Percentiles rank a stretch among this genome's conserved stretches.
These are phyloP conservation scores for Stichodactyla helianthus DNA, from an alignment of 64 coral and sea anemone genomes.

Conservation along the genomic window DNA sequence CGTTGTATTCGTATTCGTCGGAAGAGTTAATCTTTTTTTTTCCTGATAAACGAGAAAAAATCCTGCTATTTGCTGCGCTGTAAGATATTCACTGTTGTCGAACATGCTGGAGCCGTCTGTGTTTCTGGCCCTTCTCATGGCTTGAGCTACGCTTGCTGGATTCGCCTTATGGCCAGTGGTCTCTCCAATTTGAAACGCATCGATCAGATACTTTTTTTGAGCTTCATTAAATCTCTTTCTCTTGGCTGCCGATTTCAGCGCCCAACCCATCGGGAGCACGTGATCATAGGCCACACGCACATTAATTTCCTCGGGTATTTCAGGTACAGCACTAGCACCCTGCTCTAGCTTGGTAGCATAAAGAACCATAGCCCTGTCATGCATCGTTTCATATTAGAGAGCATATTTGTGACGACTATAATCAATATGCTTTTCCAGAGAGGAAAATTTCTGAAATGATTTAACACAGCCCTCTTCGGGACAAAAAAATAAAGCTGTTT, in stretches of 20 bases:
- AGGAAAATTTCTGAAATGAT: no score
- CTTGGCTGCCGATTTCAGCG: no score
- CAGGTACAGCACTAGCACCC: not conserved
- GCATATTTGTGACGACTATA: no score
- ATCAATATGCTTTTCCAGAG: no score
- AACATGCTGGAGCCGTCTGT: conserved; percentile 25
- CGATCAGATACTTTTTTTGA: conserved; percentile 50
- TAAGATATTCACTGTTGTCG: not conserved
- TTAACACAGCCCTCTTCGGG: no score
- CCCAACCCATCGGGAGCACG: conserved; percentile 42
- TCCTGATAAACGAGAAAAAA: not conserved
- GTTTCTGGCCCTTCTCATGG: conserved; percentile 28
- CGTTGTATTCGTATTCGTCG: no score
- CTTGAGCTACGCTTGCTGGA: conserved; percentile 35
- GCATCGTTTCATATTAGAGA: no score
- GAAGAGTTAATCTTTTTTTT: not conserved
- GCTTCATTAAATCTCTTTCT: conserved; percentile 29
- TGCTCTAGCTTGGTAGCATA: not conserved
- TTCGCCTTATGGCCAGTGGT: conserved; percentile 40
- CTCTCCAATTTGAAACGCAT: conserved; percentile 35
- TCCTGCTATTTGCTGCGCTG: not conserved
- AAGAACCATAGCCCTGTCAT: not conserved
- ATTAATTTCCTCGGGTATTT: not conserved
- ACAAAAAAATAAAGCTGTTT: no score
- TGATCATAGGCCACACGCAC: not conserved